Evolutionary conservation across 2,797 vertebrate genomes (phyloP), one percentile per base, ranked within the genome.

Genomic region (Tadarida brasiliensis): DNA sequence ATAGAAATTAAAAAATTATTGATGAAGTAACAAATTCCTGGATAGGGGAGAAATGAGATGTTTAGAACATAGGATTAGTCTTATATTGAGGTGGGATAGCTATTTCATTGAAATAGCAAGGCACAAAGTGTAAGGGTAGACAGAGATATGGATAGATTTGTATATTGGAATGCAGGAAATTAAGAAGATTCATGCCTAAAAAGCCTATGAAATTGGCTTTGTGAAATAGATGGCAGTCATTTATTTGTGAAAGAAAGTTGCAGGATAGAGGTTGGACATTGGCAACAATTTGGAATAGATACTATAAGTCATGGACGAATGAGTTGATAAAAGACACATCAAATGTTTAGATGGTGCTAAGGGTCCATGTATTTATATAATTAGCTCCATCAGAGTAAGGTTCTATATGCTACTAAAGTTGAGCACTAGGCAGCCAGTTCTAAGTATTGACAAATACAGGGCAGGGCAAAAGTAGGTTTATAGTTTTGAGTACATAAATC

Each of bases 151-250:
- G 47, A 16, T 47, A 76, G 49, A 65, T 15, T 94, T 84, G 22
- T 68, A 4, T 81, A 44, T 54, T 82, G 47, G 61, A 71, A 51
- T 86, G 47, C n/a, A 93, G 30, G 44, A 74, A 67, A 11, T 91
- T 78, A 81, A 65, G 54, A 82, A 67, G 22, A 82, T 77, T 90
- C 35, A 56, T 90, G 67, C 39, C 59, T 74, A 17, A 65, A 78
- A 93, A 78, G 4, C n/a, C 4, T 95, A 47, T 68, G 33, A 68
- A 57, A 49, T 87, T 90, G 90, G 90, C 30, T 57, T 68, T 94
- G 20, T 83, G 33, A 90, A 87, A 49, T 73, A 59, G 26, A 7
- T 67, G 57, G 26, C 26, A 39, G 17, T 89, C 47, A 74, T 94
- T 83, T 93, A 22, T 78, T 78, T 87, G 30, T 93, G 65, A 80